phyloP scores from a whole-genome alignment of 2,113 vertebrate species.

The Xiphorhynchus elegans region DNA sequence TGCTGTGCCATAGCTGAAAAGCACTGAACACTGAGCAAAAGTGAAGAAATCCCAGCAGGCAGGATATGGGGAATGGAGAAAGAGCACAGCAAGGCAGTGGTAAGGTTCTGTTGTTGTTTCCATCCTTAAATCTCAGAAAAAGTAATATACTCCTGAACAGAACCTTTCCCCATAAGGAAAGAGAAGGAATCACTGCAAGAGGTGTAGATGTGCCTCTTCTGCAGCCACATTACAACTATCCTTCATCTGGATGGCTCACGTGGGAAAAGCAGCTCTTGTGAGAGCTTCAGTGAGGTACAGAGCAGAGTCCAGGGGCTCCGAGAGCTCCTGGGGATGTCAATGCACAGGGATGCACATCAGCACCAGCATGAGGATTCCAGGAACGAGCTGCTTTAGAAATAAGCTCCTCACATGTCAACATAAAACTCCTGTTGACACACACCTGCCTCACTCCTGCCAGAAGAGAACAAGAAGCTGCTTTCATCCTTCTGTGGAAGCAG shows the following conservation, averaged over 20 bases:
- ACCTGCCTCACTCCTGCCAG: neutral
- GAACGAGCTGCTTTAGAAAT: neutral
- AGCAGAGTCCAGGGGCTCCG: fast-evolving
- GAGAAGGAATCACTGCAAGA: neutral
- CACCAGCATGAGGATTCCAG: fast-evolving
- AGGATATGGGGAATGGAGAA: neutral
- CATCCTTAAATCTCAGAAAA: neutral
- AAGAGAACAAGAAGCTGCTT: neutral
- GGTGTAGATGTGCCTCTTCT: neutral
- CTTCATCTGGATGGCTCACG: neutral
- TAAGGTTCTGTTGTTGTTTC: neutral
- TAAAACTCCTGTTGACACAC: neutral
- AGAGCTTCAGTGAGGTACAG: neutral
- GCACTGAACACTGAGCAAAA: neutral
- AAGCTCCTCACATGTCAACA: neutral
- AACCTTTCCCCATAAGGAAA: neutral
- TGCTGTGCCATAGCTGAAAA: neutral
- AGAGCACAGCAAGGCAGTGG: neutral
- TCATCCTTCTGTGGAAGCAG: neutral
- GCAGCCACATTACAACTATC: neutral
- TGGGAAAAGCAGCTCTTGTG: neutral
- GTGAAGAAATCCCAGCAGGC: neutral
- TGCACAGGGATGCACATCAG: neutral
- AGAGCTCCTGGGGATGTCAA: fast-evolving
- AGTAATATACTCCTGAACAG: neutral